A percentile compares a stretch with the other conserved stretches of the same genome.
These are phyloP conservation scores for Phycodurus eques DNA, from an alignment of 2,113 vertebrate species.

Conservation along the genomic window DNA sequence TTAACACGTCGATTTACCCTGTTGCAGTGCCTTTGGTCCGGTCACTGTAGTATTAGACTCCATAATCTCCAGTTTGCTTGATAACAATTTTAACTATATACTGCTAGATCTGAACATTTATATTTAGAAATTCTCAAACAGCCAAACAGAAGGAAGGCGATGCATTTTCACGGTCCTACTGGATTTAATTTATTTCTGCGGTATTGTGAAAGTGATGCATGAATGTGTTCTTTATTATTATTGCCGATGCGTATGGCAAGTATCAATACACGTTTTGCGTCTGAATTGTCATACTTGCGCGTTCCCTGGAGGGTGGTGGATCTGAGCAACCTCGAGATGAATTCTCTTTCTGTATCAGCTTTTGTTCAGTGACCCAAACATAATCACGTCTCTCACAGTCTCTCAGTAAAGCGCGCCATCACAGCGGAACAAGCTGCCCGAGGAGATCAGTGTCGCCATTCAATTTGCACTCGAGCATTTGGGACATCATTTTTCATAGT, in stretches of 20 bases:
- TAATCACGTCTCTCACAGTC: conserved; percentile 38
- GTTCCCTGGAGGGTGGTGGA: conserved; percentile 9
- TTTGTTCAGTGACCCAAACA: conserved; percentile 44
- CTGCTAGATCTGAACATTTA: conserved; percentile 46
- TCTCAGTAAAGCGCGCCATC: conserved; percentile 24
- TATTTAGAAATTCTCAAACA: conserved; percentile 40
- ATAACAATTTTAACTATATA: no score
- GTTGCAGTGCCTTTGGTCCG: no score
- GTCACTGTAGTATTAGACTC: no score
- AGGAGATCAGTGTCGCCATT: conserved; percentile 32
- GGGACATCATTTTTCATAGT: neutral
- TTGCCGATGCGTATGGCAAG: conserved; percentile 18
- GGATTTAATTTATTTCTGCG: conserved; percentile 26
- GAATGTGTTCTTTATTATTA: conserved; percentile 18
- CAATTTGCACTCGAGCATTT: conserved; percentile 1
- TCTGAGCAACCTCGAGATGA: conserved; percentile 15
- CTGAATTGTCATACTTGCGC: conserved; percentile 7
- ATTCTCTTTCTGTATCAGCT: conserved; percentile 41
- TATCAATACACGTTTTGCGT: conserved; percentile 11
- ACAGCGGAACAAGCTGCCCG: conserved; percentile 35
- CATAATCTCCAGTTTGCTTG: no score
- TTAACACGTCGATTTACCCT: no score
- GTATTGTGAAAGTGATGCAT: conserved; percentile 34
- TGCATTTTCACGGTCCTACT: no score
- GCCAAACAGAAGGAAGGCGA: no score